A percentile compares a stretch with the other conserved stretches of the same genome.
These are phyloP conservation scores for Dipodomys merriami DNA, from an alignment of 2,113 vertebrate species.

Conservation along the genomic window DNA sequence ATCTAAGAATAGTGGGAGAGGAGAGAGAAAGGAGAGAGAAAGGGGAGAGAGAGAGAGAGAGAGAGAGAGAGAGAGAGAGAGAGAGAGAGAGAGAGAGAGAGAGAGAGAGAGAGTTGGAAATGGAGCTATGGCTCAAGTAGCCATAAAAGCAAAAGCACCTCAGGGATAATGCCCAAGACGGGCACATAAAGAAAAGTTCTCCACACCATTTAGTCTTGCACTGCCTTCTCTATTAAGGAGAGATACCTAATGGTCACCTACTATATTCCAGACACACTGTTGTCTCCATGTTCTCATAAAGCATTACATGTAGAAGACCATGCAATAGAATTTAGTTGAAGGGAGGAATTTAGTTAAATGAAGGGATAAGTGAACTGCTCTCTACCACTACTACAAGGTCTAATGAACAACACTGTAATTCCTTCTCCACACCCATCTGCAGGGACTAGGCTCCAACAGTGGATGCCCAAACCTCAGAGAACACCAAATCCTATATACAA, in stretches of 20 bases:
- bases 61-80: no score
- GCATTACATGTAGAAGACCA: background rate
- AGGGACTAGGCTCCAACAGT: background rate
- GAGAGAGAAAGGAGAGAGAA: no score
- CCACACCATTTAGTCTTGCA: background rate
- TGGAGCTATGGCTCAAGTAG: no score
- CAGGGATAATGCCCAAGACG: no score
- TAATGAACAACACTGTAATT: background rate
- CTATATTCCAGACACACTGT: background rate
- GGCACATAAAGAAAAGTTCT: background rate
- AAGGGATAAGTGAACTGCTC: constrained; percentile 1
- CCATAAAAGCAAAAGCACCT: no score
- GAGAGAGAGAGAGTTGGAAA: no score
- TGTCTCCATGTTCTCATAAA: background rate
- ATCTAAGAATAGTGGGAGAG: no score
- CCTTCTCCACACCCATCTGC: background rate
- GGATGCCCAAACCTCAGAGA: background rate
- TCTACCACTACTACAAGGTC: background rate
- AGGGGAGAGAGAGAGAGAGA: no score
- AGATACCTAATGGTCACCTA: background rate
- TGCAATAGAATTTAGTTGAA: background rate
- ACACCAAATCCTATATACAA: background rate
- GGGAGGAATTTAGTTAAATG: background rate
- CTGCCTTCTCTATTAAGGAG: background rate
- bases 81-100: no score